These are phyloP conservation scores for Schizotus pectinicornis DNA, from an alignment of 2,888 invertebrate species.

Conservation along the genomic window DNA sequence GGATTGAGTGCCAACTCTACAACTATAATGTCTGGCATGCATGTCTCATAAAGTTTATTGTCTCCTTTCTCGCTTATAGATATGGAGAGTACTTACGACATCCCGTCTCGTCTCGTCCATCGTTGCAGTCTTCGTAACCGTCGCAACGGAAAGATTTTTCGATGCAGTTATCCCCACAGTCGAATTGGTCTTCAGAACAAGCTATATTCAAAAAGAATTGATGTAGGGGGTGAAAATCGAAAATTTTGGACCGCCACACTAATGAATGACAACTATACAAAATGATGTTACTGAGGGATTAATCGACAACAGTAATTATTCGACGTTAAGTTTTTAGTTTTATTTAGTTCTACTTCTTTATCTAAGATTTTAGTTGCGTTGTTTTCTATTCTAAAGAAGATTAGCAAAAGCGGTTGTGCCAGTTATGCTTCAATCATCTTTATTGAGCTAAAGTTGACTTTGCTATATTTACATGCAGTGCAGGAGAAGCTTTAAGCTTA, in stretches of 20 bases:
- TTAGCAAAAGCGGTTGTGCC: too few species aligned
- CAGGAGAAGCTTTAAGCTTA: too few species aligned
- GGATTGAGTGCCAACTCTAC: too few species aligned
- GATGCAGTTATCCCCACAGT: conserved; percentile 62
- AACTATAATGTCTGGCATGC: conserved; percentile 1
- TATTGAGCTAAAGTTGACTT: too few species aligned
- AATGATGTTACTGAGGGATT: too few species aligned
- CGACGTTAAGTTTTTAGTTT: neutral
- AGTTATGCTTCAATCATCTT: too few species aligned
- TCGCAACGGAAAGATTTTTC: conserved; percentile 60
- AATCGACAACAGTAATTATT: neutral
- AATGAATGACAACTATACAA: too few species aligned
- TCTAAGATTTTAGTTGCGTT: too few species aligned
- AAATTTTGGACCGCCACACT: too few species aligned
- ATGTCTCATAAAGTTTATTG: neutral
- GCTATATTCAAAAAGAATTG: conserved; percentile 24
- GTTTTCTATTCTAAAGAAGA: neutral
- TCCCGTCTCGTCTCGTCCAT: conserved; percentile 65
- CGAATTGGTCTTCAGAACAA: conserved; percentile 57
- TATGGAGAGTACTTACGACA: conserved; percentile 56
- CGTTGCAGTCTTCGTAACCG: conserved; percentile 62
- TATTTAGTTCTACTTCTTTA: neutral
- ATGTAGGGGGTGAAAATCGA: too few species aligned
- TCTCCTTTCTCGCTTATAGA: neutral
- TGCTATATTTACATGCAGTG: neutral